Conservation (phyloP, 2,113 vertebrate genomes). For the Tyrannus savana region DNA sequence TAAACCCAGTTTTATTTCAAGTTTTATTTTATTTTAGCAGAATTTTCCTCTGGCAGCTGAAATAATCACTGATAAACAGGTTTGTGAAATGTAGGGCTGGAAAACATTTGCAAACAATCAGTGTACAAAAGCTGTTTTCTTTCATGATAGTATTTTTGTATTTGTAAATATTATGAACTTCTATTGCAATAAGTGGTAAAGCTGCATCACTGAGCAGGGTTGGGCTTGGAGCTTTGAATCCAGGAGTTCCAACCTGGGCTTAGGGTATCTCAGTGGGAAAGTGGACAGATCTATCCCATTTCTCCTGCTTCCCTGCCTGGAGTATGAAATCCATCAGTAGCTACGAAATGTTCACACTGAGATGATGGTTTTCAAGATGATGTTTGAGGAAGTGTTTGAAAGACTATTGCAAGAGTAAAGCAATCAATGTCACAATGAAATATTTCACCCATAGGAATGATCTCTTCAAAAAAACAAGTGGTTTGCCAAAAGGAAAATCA, state of each 20-base stretch:
- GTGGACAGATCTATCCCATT: background rate
- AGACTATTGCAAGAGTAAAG: background rate
- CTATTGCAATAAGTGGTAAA: background rate
- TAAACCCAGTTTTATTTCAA: background rate
- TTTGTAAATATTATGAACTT: background rate
- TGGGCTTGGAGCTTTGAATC: background rate
- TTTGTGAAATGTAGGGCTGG: background rate
- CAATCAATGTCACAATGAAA: background rate
- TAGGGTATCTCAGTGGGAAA: background rate
- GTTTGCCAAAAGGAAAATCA: background rate
- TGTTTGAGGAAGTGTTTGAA: background rate
- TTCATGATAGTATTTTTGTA: background rate
- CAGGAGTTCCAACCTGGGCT: background rate
- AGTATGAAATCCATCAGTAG: background rate
- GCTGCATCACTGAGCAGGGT: background rate
- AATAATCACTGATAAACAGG: background rate
- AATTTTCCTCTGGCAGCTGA: background rate
- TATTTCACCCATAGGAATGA: background rate
- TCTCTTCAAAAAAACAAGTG: background rate
- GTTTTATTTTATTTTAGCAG: background rate
- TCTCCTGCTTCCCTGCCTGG: background rate
- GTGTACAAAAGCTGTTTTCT: background rate
- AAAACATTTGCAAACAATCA: background rate
- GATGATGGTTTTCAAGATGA: too few relatives aligned
- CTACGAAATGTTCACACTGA: background rate